Evolutionary conservation across 2,797 vertebrate species (phyloP).

Genomic region (Cossypha heuglini): DNA sequence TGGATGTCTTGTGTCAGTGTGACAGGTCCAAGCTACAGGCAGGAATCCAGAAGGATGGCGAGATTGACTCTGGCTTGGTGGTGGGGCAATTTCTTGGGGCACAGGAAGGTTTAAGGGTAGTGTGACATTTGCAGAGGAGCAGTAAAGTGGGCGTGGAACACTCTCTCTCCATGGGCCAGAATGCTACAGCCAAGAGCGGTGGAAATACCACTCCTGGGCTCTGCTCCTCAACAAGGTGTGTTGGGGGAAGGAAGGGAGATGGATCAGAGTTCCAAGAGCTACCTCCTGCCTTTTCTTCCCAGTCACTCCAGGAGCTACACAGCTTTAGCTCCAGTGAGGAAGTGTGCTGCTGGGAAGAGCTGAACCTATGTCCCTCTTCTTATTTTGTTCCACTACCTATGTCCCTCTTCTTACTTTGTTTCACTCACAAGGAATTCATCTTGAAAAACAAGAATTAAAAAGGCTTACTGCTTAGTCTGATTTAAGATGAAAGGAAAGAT

Average conservation of each 20-base stretch:
- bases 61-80: background rate
- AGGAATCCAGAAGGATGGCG: background rate
- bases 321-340: background rate
- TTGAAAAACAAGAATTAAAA: background rate
- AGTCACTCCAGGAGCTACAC: background rate
- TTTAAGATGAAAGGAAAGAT: background rate
- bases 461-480: background rate
- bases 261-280: background rate
- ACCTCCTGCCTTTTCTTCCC: background rate
- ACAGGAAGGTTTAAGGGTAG: background rate
- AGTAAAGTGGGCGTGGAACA: background rate
- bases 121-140: background rate
- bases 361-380: background rate
- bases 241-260: background rate
- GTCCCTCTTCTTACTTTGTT: too few species aligned
- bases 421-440: background rate
- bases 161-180: background rate
- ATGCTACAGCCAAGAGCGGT: background rate
- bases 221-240: background rate
- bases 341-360: background rate
- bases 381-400: too few species aligned
- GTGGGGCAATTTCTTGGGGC: background rate
- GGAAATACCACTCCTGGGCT: background rate
- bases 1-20: rapidly evolving
- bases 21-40: background rate